Percentiles rank a stretch among this genome's conserved stretches.
These are phyloP conservation scores for Acrobasis repandana DNA, from an alignment of 2,888 invertebrate genomes.

Conservation along the genomic window DNA sequence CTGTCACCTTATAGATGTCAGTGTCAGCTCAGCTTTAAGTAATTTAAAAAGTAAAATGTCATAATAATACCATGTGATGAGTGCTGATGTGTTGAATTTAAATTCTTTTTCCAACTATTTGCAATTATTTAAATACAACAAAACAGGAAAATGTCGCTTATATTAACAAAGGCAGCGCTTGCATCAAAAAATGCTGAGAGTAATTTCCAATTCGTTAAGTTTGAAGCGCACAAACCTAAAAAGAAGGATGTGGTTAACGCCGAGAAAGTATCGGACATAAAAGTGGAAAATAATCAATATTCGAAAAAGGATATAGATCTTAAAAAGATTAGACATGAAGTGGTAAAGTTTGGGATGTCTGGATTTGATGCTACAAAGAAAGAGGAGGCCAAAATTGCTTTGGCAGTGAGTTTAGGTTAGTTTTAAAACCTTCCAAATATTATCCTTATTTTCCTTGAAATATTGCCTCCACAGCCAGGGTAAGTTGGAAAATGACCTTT, in stretches of 20 bases:
- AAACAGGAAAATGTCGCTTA: slow-evolving; percentile 60
- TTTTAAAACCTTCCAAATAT: too few relatives aligned
- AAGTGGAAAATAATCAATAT: slow-evolving; percentile 33
- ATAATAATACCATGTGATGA: background rate
- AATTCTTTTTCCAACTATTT: too few relatives aligned
- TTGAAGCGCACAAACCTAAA: slow-evolving; percentile 79
- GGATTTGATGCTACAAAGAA: slow-evolving; percentile 88
- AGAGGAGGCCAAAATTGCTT: slow-evolving; percentile 89
- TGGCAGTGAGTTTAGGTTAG: slow-evolving; percentile 89
- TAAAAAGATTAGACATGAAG: slow-evolving; percentile 90
- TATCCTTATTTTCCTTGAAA: too few relatives aligned
- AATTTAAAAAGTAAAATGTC: background rate
- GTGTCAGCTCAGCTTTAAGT: too few relatives aligned
- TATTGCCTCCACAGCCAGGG: too few relatives aligned
- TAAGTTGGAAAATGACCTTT: too few relatives aligned
- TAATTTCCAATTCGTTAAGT: slow-evolving; percentile 75
- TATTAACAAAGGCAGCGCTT: slow-evolving; percentile 78
- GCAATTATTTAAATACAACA: background rate
- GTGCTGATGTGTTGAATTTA: background rate
- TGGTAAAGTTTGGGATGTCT: slow-evolving; percentile 92
- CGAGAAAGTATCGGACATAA: slow-evolving; percentile 33
- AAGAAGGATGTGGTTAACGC: slow-evolving; percentile 47
- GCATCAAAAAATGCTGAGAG: slow-evolving; percentile 66
- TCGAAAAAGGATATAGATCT: slow-evolving; percentile 85
- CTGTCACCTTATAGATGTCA: too few relatives aligned